Evolutionary conservation across 2,888 invertebrate species (phyloP).

Genomic region (Drosophila ezoana): DNA sequence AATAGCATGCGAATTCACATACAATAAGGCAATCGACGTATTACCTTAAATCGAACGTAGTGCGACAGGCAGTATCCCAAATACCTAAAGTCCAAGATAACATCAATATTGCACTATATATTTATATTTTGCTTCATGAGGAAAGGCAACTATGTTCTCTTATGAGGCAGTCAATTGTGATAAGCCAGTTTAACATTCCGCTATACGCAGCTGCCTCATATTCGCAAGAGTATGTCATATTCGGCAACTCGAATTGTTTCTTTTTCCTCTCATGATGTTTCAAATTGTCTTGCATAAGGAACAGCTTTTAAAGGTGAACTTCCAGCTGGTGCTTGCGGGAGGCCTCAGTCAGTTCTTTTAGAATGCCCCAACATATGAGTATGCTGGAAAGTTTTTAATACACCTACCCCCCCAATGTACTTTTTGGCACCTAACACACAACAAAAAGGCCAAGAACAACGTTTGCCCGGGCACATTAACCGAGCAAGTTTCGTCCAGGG

Average conservation of each 20-base stretch:
- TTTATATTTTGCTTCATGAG: too few species aligned
- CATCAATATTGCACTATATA: too few species aligned
- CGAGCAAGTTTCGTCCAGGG: conserved; percentile 40
- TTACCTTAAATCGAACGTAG: too few species aligned
- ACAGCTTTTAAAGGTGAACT: conserved; percentile 30
- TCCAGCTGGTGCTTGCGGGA: not conserved
- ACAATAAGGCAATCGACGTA: too few species aligned
- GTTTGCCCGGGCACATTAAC: conserved; percentile 43
- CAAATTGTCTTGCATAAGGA: conserved; percentile 19
- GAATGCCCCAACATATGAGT: conserved; percentile 22
- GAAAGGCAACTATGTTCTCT: too few species aligned
- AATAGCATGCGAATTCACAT: too few species aligned
- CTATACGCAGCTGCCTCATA: too few species aligned
- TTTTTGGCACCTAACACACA: conserved; percentile 43
- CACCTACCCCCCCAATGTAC: conserved; percentile 12
- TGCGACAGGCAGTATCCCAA: too few species aligned
- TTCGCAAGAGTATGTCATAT: not conserved
- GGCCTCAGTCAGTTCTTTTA: not conserved
- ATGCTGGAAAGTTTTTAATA: conserved; percentile 60
- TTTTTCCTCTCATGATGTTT: not conserved
- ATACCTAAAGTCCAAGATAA: too few species aligned
- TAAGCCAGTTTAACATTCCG: too few species aligned
- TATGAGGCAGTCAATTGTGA: too few species aligned
- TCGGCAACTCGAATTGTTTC: not conserved
- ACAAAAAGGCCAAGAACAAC: not conserved